Evolutionary conservation across 2,113 vertebrate species (phyloP).

Genomic region (Psittacula cyanocephala): DNA sequence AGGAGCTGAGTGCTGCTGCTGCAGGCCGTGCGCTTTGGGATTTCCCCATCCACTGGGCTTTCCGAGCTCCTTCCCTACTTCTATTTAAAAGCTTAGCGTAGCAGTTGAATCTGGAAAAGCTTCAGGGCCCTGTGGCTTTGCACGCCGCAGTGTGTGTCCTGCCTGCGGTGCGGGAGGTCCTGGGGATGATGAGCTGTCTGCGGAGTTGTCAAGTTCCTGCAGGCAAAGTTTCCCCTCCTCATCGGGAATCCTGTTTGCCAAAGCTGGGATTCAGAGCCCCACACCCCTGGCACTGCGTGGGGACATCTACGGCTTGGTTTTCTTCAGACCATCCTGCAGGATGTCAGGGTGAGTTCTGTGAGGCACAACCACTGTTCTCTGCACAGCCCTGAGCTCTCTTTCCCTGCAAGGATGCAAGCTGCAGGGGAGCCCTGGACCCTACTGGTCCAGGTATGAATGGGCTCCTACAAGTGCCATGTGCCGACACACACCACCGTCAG

Average conservation of each 20-base stretch:
- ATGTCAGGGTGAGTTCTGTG: not conserved
- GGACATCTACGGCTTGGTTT: not conserved
- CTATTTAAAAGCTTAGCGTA: not conserved
- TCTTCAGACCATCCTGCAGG: not conserved
- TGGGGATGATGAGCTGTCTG: not conserved
- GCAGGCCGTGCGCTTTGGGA: not conserved
- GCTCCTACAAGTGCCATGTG: not conserved
- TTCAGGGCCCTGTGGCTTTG: not conserved
- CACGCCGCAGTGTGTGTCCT: not conserved
- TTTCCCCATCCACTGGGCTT: not conserved
- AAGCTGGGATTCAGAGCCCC: not conserved
- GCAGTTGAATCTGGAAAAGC: not conserved
- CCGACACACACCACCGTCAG: rapidly evolving
- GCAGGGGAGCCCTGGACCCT: not conserved
- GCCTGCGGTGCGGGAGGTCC: not conserved
- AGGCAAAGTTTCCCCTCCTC: not conserved
- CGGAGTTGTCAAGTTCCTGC: not conserved
- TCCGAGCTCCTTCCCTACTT: not conserved
- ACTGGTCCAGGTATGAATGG: not conserved
- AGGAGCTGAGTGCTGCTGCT: not conserved
- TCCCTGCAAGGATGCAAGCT: not conserved
- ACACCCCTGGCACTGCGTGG: not conserved
- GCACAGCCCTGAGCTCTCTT: not conserved
- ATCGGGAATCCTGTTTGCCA: not conserved
- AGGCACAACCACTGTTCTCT: not conserved